Base-by-base conservation (phyloP, 2,113 vertebrate genomes). In the human region DNA sequence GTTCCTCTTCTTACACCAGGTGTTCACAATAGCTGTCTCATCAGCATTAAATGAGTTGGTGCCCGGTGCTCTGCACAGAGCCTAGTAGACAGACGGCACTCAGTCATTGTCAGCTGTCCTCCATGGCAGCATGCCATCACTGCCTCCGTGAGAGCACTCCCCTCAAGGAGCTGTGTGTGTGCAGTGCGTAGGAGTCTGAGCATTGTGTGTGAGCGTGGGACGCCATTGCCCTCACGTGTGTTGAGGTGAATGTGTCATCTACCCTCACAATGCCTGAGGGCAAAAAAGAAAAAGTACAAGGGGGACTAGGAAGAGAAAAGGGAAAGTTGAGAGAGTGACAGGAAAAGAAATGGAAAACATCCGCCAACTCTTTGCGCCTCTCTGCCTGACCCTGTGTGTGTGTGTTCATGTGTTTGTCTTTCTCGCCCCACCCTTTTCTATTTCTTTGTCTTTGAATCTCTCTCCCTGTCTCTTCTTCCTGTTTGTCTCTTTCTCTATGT, bases 141-240 rank as follows among this genome's bases (percentile, higher is more conserved):
- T 6, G 12, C 40, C 25, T 6, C 50, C 43, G 48, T 20, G 35
- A 50, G 20, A 35, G 55, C 27, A 8, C n/a, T 38, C 0, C 1
- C 17, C 17, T 9, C 4, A 0, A 9, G 40, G n/a, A 38, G 16
- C 16, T 11, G 9, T 1, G 0, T 8, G 4, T 0, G 16, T 9
- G 20, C 50, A 9, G 13, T 11, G 3, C 2, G 0, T 8, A 16
- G 8, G 9, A 25, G 43, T 10, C 6, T 5, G 13, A 72, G 45
- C 1, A 6, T 40, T 4, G 0, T 1, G 9, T 8, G 10, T 22
- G 23, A 23, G 9, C 13, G 0, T 35, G 32, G n/a, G 45, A 5
- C 3, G 14, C 6, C 43, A n/a, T 13, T 8, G 43, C 35, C 2
- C 20, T 43, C 5, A 8, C 5, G 17, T 8, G 2, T 3, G 2